Percentiles rank a stretch among this genome's conserved stretches.
Conservation (phyloP, 1,140 invertebrate species). For the Mesaphorura yosii region DNA sequence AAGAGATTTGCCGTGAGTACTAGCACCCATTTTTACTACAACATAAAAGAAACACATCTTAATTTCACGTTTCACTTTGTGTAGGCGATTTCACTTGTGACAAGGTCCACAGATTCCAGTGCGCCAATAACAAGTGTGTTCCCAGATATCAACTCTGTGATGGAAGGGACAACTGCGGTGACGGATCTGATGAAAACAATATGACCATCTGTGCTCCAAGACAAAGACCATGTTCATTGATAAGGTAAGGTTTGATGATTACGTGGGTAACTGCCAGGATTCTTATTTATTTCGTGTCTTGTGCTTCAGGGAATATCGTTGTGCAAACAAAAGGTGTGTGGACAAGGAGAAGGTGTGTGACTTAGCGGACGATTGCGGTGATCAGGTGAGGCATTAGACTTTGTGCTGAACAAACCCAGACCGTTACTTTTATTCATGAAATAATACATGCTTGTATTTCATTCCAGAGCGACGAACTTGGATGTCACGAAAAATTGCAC, state of each 20-base stretch:
- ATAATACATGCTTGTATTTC: no score
- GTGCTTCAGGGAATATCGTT: slow-evolving; percentile 66
- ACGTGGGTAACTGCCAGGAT: no score
- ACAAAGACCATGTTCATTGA: slow-evolving; percentile 53
- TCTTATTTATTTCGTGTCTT: slow-evolving; percentile 9
- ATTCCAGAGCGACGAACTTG: slow-evolving; percentile 52
- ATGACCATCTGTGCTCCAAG: slow-evolving; percentile 68
- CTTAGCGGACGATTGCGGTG: slow-evolving; percentile 45
- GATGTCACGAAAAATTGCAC: slow-evolving; percentile 59
- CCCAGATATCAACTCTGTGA: slow-evolving; percentile 71
- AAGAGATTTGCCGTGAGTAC: slow-evolving; percentile 54
- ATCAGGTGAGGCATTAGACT: slow-evolving; percentile 52
- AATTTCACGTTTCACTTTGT: slow-evolving; percentile 9
- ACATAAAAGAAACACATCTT: background rate
- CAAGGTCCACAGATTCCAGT: slow-evolving; percentile 67
- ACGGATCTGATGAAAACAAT: slow-evolving; percentile 86
- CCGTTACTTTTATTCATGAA: no score
- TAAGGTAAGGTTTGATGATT: slow-evolving; percentile 9
- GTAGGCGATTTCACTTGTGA: slow-evolving; percentile 68
- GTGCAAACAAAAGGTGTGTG: slow-evolving; percentile 83
- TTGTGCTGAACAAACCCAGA: no score
- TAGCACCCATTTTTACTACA: background rate
- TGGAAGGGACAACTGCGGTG: slow-evolving; percentile 58
- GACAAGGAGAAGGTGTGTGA: slow-evolving; percentile 69
- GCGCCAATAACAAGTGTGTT: slow-evolving; percentile 77